Evolutionary conservation across 2,888 invertebrate species (phyloP).

Genomic region (Arctia plantaginis): DNA sequence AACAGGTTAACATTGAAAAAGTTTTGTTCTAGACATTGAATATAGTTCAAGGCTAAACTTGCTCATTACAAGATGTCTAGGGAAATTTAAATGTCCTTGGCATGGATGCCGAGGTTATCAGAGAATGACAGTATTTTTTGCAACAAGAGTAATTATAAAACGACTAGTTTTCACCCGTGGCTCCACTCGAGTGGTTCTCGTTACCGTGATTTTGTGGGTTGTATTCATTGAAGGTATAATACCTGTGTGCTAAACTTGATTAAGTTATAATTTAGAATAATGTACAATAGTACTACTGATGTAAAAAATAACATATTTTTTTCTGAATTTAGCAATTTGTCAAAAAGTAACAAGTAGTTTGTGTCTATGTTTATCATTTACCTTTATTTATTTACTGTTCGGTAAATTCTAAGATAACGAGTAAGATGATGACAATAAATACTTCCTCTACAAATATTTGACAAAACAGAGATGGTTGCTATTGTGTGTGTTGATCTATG

Average conservation of each 20-base stretch:
- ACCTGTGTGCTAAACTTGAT: background rate
- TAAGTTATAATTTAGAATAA: background rate
- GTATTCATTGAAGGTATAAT: background rate
- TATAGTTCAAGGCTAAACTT: constrained; percentile 15
- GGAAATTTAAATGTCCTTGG: constrained; percentile 25
- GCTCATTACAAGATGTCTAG: constrained; percentile 17
- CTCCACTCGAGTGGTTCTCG: background rate
- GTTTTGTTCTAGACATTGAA: constrained; percentile 14
- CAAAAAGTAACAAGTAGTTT: too few species aligned
- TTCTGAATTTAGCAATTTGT: too few species aligned
- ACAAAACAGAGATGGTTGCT: too few species aligned
- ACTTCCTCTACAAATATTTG: too few species aligned
- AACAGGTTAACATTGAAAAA: background rate
- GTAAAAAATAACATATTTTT: too few species aligned
- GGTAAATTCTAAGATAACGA: too few species aligned
- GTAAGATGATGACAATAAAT: too few species aligned
- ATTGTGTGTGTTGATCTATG: too few species aligned
- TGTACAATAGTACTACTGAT: too few species aligned
- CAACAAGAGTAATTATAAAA: constrained; percentile 29
- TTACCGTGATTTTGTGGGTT: background rate
- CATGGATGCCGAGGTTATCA: constrained; percentile 15
- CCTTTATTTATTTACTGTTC: too few species aligned
- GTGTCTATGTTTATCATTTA: too few species aligned
- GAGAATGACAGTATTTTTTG: constrained; percentile 22
- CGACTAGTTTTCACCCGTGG: constrained; percentile 27